Evolutionary conservation across 1,140 invertebrate genomes (phyloP).

Genomic region (Trypoxylus dichotomus): DNA sequence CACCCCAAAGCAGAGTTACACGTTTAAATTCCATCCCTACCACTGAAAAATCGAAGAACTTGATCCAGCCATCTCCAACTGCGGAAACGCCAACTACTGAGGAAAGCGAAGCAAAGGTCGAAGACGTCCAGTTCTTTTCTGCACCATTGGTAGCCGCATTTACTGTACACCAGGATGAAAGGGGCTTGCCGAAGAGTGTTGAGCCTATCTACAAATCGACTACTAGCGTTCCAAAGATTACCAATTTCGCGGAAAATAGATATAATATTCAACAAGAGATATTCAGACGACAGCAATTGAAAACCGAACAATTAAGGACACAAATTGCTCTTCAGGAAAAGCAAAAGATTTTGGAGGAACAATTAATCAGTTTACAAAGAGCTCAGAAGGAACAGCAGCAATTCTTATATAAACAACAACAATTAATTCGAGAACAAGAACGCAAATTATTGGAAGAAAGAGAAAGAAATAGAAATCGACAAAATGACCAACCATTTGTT

Average conservation of each 20-base stretch:
- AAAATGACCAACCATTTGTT: conserved; percentile 52
- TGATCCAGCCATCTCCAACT: conserved; percentile 17
- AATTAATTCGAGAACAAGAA: conserved; percentile 54
- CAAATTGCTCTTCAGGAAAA: conserved; percentile 69
- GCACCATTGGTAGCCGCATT: conserved; percentile 80
- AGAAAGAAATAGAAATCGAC: conserved; percentile 43
- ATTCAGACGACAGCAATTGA: conserved; percentile 51
- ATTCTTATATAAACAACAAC: conserved; percentile 62
- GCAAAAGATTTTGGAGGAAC: conserved; percentile 69
- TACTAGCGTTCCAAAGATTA: conserved; percentile 38
- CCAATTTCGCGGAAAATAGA: conserved; percentile 38
- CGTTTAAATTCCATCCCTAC: conserved; percentile 3
- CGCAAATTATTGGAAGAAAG: conserved; percentile 35
- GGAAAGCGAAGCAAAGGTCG: conserved; percentile 66
- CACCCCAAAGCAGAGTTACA: conserved; percentile 26
- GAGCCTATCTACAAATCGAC: conserved; percentile 64
- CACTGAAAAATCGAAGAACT: background rate
- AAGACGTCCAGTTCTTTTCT: conserved; percentile 77
- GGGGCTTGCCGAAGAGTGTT: conserved; percentile 72
- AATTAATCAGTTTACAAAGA: conserved; percentile 61
- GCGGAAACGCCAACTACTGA: conserved; percentile 59
- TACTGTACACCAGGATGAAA: conserved; percentile 78
- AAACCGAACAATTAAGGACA: conserved; percentile 53
- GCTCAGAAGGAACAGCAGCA: conserved; percentile 73
- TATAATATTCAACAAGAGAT: background rate